Percentiles rank a stretch among this genome's conserved stretches.
phyloP scores from a whole-genome alignment of 2,888 invertebrate genomes.

The Lithophane semibrunnea region DNA sequence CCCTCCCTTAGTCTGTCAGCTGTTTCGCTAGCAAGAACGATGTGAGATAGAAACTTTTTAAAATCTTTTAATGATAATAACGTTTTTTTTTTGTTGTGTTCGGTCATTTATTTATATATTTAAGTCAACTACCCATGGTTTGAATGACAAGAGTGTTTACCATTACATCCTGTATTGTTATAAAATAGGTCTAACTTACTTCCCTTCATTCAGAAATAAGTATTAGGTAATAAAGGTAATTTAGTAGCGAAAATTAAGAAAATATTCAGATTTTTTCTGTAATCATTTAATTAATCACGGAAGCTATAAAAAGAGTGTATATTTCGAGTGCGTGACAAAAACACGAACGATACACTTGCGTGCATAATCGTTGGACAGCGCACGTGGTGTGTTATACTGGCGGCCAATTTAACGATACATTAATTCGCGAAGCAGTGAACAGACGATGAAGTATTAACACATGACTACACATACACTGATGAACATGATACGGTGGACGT shows the following conservation, averaged over 20 bases:
- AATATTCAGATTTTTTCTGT: not conserved
- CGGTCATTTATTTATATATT: no score
- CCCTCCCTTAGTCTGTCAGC: no score
- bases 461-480: slow-evolving; percentile 56
- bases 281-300: slow-evolving; percentile 42
- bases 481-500: slow-evolving; percentile 47
- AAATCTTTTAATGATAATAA: no score
- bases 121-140: no score
- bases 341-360: slow-evolving; percentile 63
- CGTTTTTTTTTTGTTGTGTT: no score
- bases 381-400: slow-evolving; percentile 67
- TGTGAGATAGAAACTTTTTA: no score
- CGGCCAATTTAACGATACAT: slow-evolving; percentile 72
- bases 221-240: not conserved
- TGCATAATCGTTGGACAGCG: slow-evolving; percentile 64
- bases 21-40: no score
- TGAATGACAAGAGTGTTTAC: no score
- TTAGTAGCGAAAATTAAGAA: not conserved
- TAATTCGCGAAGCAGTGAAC: slow-evolving; percentile 65
- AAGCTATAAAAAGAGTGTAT: slow-evolving; percentile 36
- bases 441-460: slow-evolving; percentile 60
- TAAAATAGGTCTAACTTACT: no score
- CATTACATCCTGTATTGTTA: no score
- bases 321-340: slow-evolving; percentile 59
- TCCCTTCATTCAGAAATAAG: no score